These are phyloP conservation scores for Tenthredo livida DNA, from an alignment of 2,888 invertebrate species.

Conservation along the genomic window DNA sequence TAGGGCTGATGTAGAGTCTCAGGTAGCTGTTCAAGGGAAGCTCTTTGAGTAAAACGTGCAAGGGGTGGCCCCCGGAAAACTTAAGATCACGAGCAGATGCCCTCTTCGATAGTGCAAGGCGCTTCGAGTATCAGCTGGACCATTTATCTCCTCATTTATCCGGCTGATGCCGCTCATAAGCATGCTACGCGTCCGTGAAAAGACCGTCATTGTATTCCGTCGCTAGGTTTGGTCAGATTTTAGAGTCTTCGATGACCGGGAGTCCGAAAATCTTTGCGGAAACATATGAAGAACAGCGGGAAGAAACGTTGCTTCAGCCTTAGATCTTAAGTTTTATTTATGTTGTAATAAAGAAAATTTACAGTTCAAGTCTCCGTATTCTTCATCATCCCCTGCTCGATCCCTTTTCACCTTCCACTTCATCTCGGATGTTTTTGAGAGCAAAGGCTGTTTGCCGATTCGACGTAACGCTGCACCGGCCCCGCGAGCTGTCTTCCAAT, in stretches of 20 bases:
- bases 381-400: not conserved
- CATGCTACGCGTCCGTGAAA: not conserved
- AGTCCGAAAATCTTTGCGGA: not conserved
- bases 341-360: not conserved
- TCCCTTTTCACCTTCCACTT: not conserved
- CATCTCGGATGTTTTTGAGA: constrained; percentile 31
- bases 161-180: not conserved
- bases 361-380: not conserved
- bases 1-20: not conserved
- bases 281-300: not conserved
- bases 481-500: constrained; percentile 26
- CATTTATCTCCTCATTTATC: constrained; percentile 1
- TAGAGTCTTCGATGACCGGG: not conserved
- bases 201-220: not conserved
- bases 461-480: no score
- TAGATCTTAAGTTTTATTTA: not conserved
- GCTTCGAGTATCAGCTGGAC: not conserved
- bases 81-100: not conserved
- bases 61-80: not conserved
- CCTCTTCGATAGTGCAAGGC: constrained; percentile 2
- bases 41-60: not conserved
- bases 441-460: not conserved
- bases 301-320: not conserved
- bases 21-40: not conserved
- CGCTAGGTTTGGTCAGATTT: not conserved